Base-by-base conservation (phyloP, 1,140 invertebrate genomes). In the Pseudobourletiella spinata region DNA sequence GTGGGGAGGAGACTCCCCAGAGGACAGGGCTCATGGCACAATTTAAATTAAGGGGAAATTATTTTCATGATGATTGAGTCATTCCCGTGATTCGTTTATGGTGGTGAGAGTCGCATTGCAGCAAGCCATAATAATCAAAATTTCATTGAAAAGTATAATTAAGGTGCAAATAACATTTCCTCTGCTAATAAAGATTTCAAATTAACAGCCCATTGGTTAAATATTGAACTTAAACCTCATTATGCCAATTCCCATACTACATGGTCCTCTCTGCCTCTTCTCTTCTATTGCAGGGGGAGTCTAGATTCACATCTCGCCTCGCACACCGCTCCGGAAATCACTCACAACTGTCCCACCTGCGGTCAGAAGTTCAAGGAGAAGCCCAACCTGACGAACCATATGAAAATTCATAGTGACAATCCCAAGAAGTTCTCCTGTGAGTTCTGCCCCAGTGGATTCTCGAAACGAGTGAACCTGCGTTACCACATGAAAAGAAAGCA, bases 401-500 rank as follows among this genome's bases (percentile, higher is more conserved):
- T 65, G 56, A 57, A 61, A 59, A 58, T 59, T 32, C 68, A 69
- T 57, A 32, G 18, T 28, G 62, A 64, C 32, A 63, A 62, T 63
- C 64, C 59, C 22, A 64, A 65, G 59, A 63, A 64, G 22, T 69
- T 69, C 44, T 48, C 42, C n/a, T 69, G 68, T 60, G 62, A 66
- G 6, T 65, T 59, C 30, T 69, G 68, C 39, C 43, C 62, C 14
- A 66, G 61, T 61, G 62, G 35, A 30, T 69, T 69, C 51, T 59
- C 68, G 32, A 69, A 69, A 46, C 28, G 62, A 50, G 65, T 69
- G n/a, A 69, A 69, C 42, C 39, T 67, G 8, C 65, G 64, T 18
- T 65, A 64, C 52, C 68, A 69, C 50, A 58, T 58, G 11, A 69
- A 69, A 43, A 58, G 68, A 26, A 69, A 69, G 44, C 68, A 69